phyloP scores from a whole-genome alignment of 2,888 invertebrate species.

The Polietes domitor region DNA sequence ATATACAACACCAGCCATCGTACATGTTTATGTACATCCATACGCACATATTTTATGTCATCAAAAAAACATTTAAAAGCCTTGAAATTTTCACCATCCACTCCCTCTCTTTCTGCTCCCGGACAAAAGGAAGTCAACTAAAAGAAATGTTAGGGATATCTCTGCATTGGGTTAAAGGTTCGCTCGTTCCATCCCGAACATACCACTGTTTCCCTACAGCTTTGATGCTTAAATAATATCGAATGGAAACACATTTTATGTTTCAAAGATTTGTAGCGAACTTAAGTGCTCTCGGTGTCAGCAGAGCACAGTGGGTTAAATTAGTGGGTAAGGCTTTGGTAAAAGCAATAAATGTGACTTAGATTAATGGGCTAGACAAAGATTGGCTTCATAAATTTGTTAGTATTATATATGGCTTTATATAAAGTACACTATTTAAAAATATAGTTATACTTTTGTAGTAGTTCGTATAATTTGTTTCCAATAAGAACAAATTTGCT shows the following conservation, averaged over 20 bases:
- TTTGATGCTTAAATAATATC: constrained; percentile 23
- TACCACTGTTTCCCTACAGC: background rate
- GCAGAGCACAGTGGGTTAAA: constrained; percentile 26
- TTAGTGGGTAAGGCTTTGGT: background rate
- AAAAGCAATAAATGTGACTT: constrained; percentile 1
- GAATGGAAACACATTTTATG: constrained; percentile 10
- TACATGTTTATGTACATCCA: background rate
- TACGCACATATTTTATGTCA: background rate
- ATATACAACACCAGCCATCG: background rate
- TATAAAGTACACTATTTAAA: too few relatives aligned
- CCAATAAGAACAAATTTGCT: too few relatives aligned
- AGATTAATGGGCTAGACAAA: background rate
- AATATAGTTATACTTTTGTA: too few relatives aligned
- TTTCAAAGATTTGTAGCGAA: constrained; percentile 32
- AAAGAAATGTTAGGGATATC: background rate
- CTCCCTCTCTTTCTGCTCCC: background rate
- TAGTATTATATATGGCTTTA: background rate
- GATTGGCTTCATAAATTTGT: constrained; percentile 1
- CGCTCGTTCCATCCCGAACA: background rate
- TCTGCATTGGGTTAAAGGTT: constrained; percentile 8
- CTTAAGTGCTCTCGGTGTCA: constrained; percentile 22
- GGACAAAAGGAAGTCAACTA: background rate
- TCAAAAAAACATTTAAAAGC: constrained; percentile 8
- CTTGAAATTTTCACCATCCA: background rate
- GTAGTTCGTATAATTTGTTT: too few relatives aligned